A percentile compares a stretch with the other conserved stretches of the same genome.
Conservation (phyloP, 2,113 vertebrate species). For the Anhinga rufa region DNA sequence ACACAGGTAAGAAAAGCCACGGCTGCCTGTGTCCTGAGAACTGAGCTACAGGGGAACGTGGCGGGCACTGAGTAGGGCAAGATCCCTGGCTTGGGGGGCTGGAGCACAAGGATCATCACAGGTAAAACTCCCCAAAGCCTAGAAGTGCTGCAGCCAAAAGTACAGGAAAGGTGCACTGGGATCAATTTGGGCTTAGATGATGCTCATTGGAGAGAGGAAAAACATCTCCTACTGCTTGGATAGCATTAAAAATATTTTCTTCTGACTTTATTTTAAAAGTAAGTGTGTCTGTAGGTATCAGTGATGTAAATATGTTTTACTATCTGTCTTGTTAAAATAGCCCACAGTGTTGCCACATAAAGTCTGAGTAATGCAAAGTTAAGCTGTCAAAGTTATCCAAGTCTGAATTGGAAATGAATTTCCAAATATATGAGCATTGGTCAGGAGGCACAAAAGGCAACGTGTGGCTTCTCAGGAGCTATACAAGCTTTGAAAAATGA, state of each 20-base stretch:
- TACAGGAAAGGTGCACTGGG: not conserved
- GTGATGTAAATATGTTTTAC: not conserved
- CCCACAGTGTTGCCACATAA: not conserved
- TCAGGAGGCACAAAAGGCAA: not conserved
- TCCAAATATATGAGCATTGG: not conserved
- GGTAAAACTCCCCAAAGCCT: not conserved
- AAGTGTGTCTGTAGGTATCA: not conserved
- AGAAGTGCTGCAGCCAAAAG: not conserved
- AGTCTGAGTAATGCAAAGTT: not conserved
- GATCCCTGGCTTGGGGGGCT: not conserved
- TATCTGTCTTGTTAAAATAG: not conserved
- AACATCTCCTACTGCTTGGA: not conserved
- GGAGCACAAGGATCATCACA: not conserved
- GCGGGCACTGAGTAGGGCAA: accelerated
- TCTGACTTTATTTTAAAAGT: not conserved
- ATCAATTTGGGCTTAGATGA: not conserved
- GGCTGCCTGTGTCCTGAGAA: accelerated
- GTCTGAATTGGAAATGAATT: not conserved
- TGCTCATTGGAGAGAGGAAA: not conserved
- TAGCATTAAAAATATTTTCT: not conserved
- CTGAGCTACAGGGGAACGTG: accelerated
- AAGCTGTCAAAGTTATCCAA: not conserved
- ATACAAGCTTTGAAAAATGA: not conserved
- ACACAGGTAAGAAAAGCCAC: conserved; percentile 74
- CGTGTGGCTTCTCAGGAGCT: not conserved